Percentiles rank a stretch among this genome's conserved stretches.
These are phyloP conservation scores for Cariama cristata DNA, from an alignment of 2,113 vertebrate genomes.

Conservation along the genomic window DNA sequence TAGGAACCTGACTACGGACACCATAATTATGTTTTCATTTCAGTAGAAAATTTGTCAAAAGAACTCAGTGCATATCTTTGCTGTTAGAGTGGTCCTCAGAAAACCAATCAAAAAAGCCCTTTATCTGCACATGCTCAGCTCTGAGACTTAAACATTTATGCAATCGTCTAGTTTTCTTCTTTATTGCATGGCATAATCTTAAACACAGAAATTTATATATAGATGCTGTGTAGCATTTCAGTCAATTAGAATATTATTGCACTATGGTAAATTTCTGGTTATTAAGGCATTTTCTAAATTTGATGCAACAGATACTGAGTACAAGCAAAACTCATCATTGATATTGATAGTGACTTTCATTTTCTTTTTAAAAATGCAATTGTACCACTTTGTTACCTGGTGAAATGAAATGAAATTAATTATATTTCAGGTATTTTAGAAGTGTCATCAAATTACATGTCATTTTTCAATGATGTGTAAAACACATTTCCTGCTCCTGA, in stretches of 20 bases:
- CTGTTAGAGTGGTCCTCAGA: neutral
- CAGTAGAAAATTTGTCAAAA: neutral
- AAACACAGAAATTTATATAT: neutral
- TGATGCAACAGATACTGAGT: neutral
- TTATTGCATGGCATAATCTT: neutral
- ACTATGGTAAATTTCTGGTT: neutral
- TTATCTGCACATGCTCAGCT: neutral
- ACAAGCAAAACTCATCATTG: neutral
- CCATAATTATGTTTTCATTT: neutral
- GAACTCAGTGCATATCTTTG: neutral
- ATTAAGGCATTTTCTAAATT: neutral
- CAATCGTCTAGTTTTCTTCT: neutral
- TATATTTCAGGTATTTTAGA: neutral
- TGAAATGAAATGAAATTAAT: neutral
- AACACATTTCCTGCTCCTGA: neutral
- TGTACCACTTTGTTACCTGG: neutral
- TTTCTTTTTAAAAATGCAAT: neutral
- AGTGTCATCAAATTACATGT: neutral
- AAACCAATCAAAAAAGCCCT: neutral
- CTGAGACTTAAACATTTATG: neutral
- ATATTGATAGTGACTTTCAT: neutral
- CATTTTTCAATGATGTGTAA: neutral
- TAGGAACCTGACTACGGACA: neutral
- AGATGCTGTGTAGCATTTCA: neutral
- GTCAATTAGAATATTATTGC: neutral